Evolutionary conservation across 2,113 vertebrate species (phyloP), one percentile per base, ranked within the genome.

Genomic region (Oncorhynchus mykiss): DNA sequence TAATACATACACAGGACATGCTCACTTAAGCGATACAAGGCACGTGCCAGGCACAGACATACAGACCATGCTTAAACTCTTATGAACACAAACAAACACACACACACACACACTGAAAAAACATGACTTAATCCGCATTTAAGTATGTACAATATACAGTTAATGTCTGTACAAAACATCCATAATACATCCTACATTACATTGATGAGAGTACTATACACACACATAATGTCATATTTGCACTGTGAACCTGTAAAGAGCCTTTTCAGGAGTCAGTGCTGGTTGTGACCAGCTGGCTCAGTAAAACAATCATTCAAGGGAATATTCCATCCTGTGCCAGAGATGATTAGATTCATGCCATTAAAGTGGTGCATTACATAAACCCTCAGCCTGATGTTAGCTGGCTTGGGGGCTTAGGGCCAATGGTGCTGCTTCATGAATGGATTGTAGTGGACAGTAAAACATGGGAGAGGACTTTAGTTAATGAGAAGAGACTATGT

Each of bases 291-390:
- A 29, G 70, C 70, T 54, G 48, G 70, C n/a, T 20, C 13, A 18
- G 18, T 62, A 64, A 70, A 70, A 34, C 74, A 70, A 25, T 64
- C 67, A 49, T 70, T 70, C 12, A 29, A 70, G 29, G 11, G 67
- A 70, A 49, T 27, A 70, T 66, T 69, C 24, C 22, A 67, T 27
- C 66, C 57, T 29, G 75, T 24, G 34, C 57, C 31, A 60, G 68
- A 51, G 67, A 76, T 76, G 68, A 76, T 54, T 39, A 60, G 74
- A 62, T 76, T 76, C 16, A 48, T 62, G 57, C 24, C 54, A 76
- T 60, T 64, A 71, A 64, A 49, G 39, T 22, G 45, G 18, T 20
- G 22, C 24, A 49, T 71, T 76, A 70, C 34, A 48, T 62, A 70
- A 74, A 70, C 20, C 68, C 31, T 45, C 18, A 34, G 27, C 29